A percentile compares a stretch with the other conserved stretches of the same genome.
These are phyloP conservation scores for Bubo blakistoni DNA, from an alignment of 2,113 vertebrate species.

Conservation along the genomic window DNA sequence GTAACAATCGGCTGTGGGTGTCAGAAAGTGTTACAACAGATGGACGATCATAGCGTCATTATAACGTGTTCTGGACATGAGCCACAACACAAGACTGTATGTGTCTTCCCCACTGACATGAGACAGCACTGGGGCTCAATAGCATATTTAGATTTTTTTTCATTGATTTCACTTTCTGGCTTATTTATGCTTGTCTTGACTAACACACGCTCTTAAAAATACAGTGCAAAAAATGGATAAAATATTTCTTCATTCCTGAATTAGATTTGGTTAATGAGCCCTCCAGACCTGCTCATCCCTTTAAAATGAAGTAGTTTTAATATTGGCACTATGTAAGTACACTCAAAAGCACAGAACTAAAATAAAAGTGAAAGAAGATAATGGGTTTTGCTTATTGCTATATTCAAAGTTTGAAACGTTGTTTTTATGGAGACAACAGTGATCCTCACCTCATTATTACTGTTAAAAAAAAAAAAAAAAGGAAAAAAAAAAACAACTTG, in stretches of 20 bases:
- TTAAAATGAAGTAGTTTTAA: background rate
- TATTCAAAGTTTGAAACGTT: background rate
- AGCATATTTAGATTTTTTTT: background rate
- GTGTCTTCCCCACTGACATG: background rate
- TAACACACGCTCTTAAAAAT: background rate
- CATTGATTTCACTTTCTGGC: background rate
- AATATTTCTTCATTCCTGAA: background rate
- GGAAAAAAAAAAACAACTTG: background rate
- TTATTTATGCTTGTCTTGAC: background rate
- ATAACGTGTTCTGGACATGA: constrained; percentile 34
- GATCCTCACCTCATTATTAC: background rate
- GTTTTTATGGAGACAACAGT: background rate
- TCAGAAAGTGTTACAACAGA: constrained; percentile 60
- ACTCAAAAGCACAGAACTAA: background rate
- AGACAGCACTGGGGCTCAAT: background rate
- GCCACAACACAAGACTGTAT: background rate
- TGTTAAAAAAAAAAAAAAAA: background rate
- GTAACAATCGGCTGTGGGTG: constrained; percentile 2
- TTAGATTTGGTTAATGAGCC: background rate
- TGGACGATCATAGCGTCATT: constrained; percentile 26
- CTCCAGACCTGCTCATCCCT: background rate
- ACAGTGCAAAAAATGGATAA: background rate
- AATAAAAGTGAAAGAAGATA: background rate
- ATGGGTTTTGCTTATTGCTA: background rate
- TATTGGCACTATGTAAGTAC: background rate